These are phyloP conservation scores for Tipula confusa DNA, from an alignment of 2,888 invertebrate species.

Conservation along the genomic window DNA sequence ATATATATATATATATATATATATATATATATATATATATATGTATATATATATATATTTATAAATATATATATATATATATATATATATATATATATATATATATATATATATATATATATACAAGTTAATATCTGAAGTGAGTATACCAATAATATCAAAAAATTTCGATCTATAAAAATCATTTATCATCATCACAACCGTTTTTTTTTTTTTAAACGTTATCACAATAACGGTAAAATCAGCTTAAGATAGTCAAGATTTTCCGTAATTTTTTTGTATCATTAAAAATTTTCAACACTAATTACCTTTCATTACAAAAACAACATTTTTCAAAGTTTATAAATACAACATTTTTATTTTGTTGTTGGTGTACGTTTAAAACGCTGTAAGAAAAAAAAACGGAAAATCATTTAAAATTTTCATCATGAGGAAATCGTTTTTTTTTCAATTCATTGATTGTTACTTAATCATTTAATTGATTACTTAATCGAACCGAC, in stretches of 20 bases:
- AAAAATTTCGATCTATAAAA: background rate
- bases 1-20: no score
- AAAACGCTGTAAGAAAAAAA: background rate
- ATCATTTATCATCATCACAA: background rate
- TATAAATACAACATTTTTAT: background rate
- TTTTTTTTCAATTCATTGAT: slow-evolving; percentile 15
- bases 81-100: no score
- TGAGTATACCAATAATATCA: no score
- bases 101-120: no score
- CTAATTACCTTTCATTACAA: background rate
- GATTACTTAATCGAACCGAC: slow-evolving; percentile 9
- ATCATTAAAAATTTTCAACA: slow-evolving; percentile 25
- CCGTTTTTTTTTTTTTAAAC: background rate
- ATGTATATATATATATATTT: no score
- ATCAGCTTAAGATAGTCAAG: slow-evolving; percentile 20
- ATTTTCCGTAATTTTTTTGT: background rate
- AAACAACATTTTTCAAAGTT: no score
- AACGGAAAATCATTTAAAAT: background rate
- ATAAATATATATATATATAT: no score
- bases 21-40: no score
- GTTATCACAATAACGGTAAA: background rate
- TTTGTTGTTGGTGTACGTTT: background rate
- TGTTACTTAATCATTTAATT: slow-evolving; percentile 20
- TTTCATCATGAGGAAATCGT: background rate
- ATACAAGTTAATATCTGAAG: no score